Evolutionary conservation across 2,797 vertebrate species (phyloP).

Genomic region (Esox masquinongy): DNA sequence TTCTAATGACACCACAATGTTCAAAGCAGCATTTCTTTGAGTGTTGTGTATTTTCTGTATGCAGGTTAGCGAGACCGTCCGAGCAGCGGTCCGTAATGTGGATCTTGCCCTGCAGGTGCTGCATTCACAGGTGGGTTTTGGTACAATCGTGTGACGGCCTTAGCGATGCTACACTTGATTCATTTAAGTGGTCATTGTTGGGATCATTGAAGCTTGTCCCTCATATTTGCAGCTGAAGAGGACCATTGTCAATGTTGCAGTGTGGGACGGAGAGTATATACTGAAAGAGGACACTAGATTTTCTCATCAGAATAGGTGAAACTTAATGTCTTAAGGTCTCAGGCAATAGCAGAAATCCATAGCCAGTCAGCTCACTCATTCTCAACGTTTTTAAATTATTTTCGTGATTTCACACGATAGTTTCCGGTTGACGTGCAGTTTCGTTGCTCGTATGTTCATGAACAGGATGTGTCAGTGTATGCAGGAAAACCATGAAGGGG

Average conservation of each 20-base stretch:
- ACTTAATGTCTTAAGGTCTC: too few species aligned
- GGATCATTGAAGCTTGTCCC: slow-evolving; percentile 8
- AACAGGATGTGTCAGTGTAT: slow-evolving; percentile 56
- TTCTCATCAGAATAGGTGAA: slow-evolving; percentile 27
- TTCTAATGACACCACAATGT: not conserved
- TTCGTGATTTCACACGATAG: not conserved
- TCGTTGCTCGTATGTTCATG: slow-evolving; percentile 11
- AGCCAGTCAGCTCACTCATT: not conserved
- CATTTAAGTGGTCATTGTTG: not conserved
- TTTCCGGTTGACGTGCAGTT: not conserved
- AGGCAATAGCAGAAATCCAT: not conserved
- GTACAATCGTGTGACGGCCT: slow-evolving; percentile 2
- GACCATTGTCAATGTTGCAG: slow-evolving; percentile 65
- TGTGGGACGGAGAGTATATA: slow-evolving; percentile 61
- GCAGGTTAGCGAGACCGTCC: slow-evolving; percentile 48
- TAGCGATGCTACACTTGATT: not conserved
- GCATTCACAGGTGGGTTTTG: slow-evolving; percentile 59
- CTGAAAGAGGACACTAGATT: not conserved
- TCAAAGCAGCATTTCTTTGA: not conserved
- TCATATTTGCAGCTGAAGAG: slow-evolving; percentile 51
- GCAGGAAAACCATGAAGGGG: slow-evolving; percentile 38
- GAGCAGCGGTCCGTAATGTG: slow-evolving; percentile 47
- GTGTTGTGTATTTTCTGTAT: slow-evolving; percentile 4
- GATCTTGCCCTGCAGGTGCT: slow-evolving; percentile 59
- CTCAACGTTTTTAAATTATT: not conserved